phyloP scores from a whole-genome alignment of 37 sponge, comb jelly and placozoan genomes.

The Bolinopsis microptera region DNA sequence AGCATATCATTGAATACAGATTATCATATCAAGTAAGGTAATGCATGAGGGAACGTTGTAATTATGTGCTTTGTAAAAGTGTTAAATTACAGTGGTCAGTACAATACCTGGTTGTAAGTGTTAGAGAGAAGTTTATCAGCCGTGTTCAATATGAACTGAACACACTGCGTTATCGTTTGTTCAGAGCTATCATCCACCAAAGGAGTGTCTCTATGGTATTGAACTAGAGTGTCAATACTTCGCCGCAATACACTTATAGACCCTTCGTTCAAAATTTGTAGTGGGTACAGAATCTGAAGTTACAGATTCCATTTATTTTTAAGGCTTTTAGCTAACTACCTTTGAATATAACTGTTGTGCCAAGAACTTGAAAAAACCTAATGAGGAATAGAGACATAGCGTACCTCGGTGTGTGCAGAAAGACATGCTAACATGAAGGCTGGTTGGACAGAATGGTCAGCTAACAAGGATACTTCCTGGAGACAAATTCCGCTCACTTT shows the following conservation, averaged over 20 bases:
- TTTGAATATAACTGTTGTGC: too few relatives aligned
- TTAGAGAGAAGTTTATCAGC: not conserved
- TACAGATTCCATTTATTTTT: too few relatives aligned
- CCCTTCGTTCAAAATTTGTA: not conserved
- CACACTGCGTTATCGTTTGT: not conserved
- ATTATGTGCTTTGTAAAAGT: not conserved
- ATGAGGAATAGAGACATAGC: too few relatives aligned
- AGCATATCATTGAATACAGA: not conserved
- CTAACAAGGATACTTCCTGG: constrained; percentile 12
- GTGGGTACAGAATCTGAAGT: constrained; percentile 44
- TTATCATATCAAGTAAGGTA: too few relatives aligned
- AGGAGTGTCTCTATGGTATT: constrained; percentile 12
- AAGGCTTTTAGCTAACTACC: too few relatives aligned
- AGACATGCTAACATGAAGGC: constrained; percentile 55
- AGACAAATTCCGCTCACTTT: not conserved
- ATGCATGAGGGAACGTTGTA: too few relatives aligned
- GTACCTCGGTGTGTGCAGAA: constrained; percentile 49
- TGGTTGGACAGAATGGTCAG: not conserved
- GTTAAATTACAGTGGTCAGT: too few relatives aligned
- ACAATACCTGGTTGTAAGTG: constrained; percentile 44
- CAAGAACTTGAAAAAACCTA: too few relatives aligned
- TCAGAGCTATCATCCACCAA: not conserved
- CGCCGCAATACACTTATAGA: not conserved
- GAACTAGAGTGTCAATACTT: constrained; percentile 8
- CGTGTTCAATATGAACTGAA: not conserved